Evolutionary conservation across 2,113 vertebrate species (phyloP), one percentile per base, ranked within the genome.

Genomic region (Motacilla alba): DNA sequence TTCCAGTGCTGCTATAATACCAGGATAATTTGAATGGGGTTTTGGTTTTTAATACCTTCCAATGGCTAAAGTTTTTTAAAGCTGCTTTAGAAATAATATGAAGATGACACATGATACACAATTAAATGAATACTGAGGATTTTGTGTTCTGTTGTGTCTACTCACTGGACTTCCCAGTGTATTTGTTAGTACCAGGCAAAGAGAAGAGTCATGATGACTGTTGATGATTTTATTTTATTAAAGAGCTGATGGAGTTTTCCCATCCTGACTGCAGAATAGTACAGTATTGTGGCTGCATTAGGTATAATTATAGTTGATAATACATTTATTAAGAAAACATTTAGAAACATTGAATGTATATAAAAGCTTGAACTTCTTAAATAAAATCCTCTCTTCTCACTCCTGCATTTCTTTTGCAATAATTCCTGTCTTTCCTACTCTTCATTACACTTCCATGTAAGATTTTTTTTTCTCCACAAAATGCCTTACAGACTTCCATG

Each of bases 1-100:
- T 96, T 94, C 91, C 94, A 96, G 95, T 98, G 98, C 98, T 98
- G 98, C 98, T 98, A 98, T 97, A 95, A 94, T 97, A 96, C 97
- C 97, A 90, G 95, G 94, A 97, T 96, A 94, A 88, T 97, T 90
- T 86, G 89, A 88, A 90, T 93, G 97, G 96, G 95, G 90, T 94
- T 97, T 95, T 90, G 94, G 91, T 96, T 90, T 97, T 94, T 97
- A 95, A 94, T 97, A 82, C 60, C 33, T 93, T 93, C 95, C 93
- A 87, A 92, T 68, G 77, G 93, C 84, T 47, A 91, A 94, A 95
- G 91, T 94, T 88, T 96, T 97, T 97, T 91, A 93, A 96, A 97
- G 98, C 98, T 98, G 98, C 98, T 98, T 97, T 97, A 96, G 81
- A 97, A 95, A 94, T 97, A 91, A 97, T 97, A 95, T 97, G 97